Evolutionary conservation across 1,140 invertebrate genomes (phyloP).

Genomic region (Anthonomus grandis): DNA sequence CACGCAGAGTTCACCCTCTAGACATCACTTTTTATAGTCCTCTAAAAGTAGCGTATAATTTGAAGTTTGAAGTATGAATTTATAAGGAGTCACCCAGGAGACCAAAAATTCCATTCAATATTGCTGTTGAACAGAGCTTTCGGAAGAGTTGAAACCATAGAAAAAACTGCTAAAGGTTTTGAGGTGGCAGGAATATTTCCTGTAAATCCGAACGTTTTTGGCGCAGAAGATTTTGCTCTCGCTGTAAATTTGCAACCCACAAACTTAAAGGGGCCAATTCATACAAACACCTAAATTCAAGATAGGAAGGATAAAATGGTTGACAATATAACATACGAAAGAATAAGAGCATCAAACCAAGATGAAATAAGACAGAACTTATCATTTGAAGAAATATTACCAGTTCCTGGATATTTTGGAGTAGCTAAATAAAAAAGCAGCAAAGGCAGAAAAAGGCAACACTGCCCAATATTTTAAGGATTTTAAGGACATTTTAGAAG

Average conservation of each 20-base stretch:
- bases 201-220: too few species aligned
- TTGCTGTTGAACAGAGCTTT: neutral
- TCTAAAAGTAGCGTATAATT: constrained; percentile 34
- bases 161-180: too few species aligned
- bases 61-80: constrained; percentile 21
- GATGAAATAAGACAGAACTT: too few species aligned
- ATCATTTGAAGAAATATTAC: too few species aligned
- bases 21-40: constrained; percentile 37
- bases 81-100: constrained; percentile 9
- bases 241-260: neutral
- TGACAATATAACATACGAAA: too few species aligned
- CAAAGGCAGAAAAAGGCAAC: neutral
- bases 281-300: neutral
- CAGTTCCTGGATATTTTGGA: too few species aligned
- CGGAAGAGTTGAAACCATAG: neutral
- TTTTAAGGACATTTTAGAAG: neutral
- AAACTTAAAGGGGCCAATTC: too few species aligned
- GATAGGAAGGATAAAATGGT: neutral
- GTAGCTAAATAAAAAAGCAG: too few species aligned
- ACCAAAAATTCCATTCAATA: neutral
- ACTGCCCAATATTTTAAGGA: neutral
- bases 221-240: neutral
- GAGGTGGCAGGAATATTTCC: too few species aligned
- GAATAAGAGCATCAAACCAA: too few species aligned
- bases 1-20: constrained; percentile 40